Evolutionary conservation across 2,797 vertebrate genomes (phyloP).

Genomic region (Brachyalestes nurse): DNA sequence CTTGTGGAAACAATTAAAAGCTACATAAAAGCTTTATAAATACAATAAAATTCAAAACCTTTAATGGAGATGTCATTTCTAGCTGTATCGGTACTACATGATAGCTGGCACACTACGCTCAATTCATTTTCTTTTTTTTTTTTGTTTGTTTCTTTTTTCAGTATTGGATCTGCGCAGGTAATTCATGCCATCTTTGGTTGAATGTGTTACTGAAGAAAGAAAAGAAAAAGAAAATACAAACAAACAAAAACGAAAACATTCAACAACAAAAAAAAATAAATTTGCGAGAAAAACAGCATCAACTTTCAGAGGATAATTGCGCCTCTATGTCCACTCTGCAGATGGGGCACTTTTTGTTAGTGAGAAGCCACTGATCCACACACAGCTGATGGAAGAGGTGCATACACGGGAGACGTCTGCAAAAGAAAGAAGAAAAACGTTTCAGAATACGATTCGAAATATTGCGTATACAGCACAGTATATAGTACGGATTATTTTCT

Average conservation of each 20-base stretch:
- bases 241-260: conserved; percentile 74
- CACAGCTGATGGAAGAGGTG: conserved; percentile 99
- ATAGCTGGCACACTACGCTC: conserved; percentile 93
- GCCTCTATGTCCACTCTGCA: conserved; percentile 99
- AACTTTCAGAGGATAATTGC: conserved; percentile 98
- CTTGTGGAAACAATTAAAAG: conserved; percentile 89
- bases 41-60: conserved; percentile 94
- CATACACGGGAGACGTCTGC: conserved; percentile 98
- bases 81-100: conserved; percentile 93
- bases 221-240: conserved; percentile 74
- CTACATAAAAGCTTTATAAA: conserved; percentile 98
- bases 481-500: no score
- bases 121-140: conserved; percentile 73
- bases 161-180: conserved; percentile 89
- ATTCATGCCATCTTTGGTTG: conserved; percentile 99
- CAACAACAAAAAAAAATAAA: conserved; percentile 80
- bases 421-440: conserved; percentile 9
- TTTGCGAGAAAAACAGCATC: conserved; percentile 86
- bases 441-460: no score
- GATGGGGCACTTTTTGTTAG: conserved; percentile 99
- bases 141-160: conserved; percentile 62
- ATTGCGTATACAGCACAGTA: no score
- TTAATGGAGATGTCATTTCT: conserved; percentile 88
- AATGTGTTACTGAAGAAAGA: conserved; percentile 94
- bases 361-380: conserved; percentile 98